Conservation (phyloP, 2,888 invertebrate species). For the Acanthacorydalis orientalis region DNA sequence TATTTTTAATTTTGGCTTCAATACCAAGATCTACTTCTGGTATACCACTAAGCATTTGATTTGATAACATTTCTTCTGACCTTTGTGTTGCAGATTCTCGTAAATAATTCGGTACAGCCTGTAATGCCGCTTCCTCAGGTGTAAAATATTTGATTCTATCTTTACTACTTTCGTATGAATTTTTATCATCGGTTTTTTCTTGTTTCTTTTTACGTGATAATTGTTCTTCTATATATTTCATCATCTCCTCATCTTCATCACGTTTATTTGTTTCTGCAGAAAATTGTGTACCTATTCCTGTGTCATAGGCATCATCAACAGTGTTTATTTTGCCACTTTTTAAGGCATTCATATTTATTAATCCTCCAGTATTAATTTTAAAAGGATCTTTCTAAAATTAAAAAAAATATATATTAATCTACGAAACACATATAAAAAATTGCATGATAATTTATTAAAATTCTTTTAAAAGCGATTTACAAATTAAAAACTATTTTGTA, state of each 20-base stretch:
- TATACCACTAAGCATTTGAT: conserved; percentile 99
- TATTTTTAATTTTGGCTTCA: conserved; percentile 95
- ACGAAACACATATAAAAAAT: too few relatives aligned
- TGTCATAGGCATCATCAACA: conserved; percentile 81
- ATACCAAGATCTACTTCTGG: conserved; percentile 99
- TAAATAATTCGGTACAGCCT: conserved; percentile 77
- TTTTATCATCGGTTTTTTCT: conserved; percentile 20
- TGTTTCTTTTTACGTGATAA: conserved; percentile 68
- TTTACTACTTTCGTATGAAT: conserved; percentile 22
- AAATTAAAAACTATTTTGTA: too few relatives aligned
- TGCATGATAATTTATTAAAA: conserved; percentile 4
- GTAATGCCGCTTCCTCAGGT: conserved; percentile 79
- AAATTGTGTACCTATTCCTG: conserved; percentile 91
- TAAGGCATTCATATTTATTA: conserved; percentile 74
- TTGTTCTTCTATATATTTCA: conserved; percentile 80
- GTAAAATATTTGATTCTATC: conserved; percentile 49
- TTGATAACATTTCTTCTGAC: conserved; percentile 97
- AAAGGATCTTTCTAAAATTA: conserved; percentile 48
- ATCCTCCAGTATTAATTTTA: conserved; percentile 66
- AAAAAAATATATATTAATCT: conserved; percentile 4
- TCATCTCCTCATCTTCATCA: conserved; percentile 98
- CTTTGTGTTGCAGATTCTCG: conserved; percentile 70
- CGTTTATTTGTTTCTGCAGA: conserved; percentile 95
- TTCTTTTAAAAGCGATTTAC: too few relatives aligned
- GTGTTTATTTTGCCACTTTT: conserved; percentile 67